Evolutionary conservation across 2,113 vertebrate species (phyloP), one percentile per base, ranked within the genome.

Genomic region (Ictalurus furcatus): DNA sequence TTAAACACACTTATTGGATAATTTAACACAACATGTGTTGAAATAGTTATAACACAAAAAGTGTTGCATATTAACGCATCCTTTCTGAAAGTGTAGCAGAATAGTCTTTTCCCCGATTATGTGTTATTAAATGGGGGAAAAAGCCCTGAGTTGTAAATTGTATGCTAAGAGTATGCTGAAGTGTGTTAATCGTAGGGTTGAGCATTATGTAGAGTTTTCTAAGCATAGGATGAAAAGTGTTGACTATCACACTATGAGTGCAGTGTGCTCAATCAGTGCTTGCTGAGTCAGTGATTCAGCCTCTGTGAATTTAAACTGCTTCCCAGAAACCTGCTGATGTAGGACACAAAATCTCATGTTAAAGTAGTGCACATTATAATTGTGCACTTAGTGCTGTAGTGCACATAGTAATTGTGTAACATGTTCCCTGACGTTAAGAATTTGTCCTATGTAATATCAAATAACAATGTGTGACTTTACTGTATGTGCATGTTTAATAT

Each of bases 401-500:
- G n/a, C 21, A 76, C 19, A 23, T 76, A 78, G 69, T 76, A 78
- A 65, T 88, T 71, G 30, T 48, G 44, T 56, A 71, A 40, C 37
- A 37, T 78, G 79, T 52, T 80, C 79, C 84, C 86, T 63, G 84
- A 67, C 8, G 88, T 91, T 88, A 91, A 34, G 19, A 61, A 83
- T 78, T 89, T 83, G 54, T 54, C 34, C n/a, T 71, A 52, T 9
- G 48, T 52, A 87, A 89, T 88, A 89, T 89, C 30, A 82, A 73
- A 82, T 85, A 87, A 58, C 14, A 2, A 65, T 28, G 40, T 25
- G 40, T 59, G 54, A 63, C 59, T 37, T 54, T 30, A 61, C 21
- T 1, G 30, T 84, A 74, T 71, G 48, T 87, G n/a, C 65, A 63
- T 87, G n/a, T 78, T 67, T 82, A 56, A 73, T 44, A 65, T 76